A percentile compares a stretch with the other conserved stretches of the same genome.
phyloP scores from a whole-genome alignment of 2,797 vertebrate species.

The Alcedo atthis region DNA sequence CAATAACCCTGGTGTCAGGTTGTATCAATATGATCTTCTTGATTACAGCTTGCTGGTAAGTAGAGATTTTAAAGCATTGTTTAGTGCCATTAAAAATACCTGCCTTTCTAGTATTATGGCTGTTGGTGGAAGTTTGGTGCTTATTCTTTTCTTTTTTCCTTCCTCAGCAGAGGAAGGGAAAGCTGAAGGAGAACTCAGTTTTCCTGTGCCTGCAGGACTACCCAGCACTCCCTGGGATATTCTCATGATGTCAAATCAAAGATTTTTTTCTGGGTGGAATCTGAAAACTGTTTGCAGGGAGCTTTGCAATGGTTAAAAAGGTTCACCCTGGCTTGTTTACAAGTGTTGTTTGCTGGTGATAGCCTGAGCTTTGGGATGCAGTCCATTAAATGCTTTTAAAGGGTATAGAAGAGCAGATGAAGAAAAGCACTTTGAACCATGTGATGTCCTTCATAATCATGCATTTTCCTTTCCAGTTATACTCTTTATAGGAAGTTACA shows the following conservation, averaged over 20 bases:
- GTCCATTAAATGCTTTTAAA: not conserved
- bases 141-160: not conserved
- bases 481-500: not conserved
- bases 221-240: not conserved
- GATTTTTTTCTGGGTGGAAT: not conserved
- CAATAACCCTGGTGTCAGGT: constrained; percentile 91
- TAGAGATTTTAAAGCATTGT: not conserved
- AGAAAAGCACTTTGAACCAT: not conserved
- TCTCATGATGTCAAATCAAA: not conserved
- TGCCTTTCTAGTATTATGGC: not conserved
- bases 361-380: not conserved
- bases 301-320: not conserved
- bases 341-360: not conserved
- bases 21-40: constrained; percentile 83
- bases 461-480: not conserved
- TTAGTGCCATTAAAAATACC: not conserved
- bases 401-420: not conserved
- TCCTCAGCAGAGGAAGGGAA: not conserved
- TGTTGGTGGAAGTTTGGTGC: not conserved
- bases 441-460: not conserved
- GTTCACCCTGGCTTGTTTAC: not conserved
- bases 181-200: not conserved
- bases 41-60: constrained; percentile 86
- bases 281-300: not conserved
- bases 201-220: not conserved